phyloP scores from a whole-genome alignment of 2,113 vertebrate species.

The Labeo catla region DNA sequence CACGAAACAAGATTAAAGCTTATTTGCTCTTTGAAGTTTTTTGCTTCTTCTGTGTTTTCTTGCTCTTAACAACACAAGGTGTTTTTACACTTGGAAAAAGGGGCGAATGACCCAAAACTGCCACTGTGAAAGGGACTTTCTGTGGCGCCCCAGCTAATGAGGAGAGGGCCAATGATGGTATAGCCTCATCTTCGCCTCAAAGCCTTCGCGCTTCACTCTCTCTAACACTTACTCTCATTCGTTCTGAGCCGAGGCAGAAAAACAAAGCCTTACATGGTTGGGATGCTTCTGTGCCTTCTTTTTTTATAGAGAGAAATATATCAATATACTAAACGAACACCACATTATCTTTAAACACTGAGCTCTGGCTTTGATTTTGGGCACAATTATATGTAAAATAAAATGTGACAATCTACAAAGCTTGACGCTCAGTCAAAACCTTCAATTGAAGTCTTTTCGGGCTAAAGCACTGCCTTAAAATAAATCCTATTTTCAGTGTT shows the following conservation, averaged over 20 bases:
- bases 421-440: neutral
- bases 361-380: neutral
- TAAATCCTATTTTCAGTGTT: neutral
- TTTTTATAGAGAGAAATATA: neutral
- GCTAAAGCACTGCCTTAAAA: neutral
- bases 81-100: constrained; percentile 58
- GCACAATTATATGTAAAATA: neutral
- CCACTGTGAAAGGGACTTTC: constrained; percentile 58
- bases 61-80: constrained; percentile 61
- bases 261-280: constrained; percentile 67
- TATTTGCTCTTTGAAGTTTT: constrained; percentile 72
- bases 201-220: constrained; percentile 46
- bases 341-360: neutral
- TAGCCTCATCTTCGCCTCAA: constrained; percentile 45
- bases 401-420: neutral
- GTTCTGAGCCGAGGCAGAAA: constrained; percentile 34
- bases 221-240: constrained; percentile 52
- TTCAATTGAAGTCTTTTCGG: neutral
- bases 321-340: constrained; percentile 7
- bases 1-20: constrained; percentile 73
- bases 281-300: constrained; percentile 47
- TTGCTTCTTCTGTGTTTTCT: constrained; percentile 58
- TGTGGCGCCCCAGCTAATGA: constrained; percentile 47
- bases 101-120: constrained; percentile 71
- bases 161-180: constrained; percentile 34